Evolutionary conservation across 2,888 invertebrate genomes (phyloP), one percentile per base, ranked within the genome.

Genomic region (Uloborus plumipes): DNA sequence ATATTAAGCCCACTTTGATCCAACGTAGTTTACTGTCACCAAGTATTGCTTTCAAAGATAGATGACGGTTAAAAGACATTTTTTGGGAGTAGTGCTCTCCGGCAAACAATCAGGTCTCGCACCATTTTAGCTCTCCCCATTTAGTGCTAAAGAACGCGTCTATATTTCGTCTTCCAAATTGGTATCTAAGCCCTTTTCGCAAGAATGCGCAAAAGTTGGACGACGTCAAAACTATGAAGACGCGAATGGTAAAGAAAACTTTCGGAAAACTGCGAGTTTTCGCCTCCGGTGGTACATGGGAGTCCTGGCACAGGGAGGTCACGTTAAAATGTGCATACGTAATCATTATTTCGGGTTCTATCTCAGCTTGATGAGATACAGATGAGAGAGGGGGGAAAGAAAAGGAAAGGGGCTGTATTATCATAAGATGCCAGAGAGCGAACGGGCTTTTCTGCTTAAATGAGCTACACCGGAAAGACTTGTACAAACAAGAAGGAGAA

Each of bases 281-380:
- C 64, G 80, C 80, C 80, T 75, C 74, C 81, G 79, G 79, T 79
- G 65, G 53, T 55, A 61, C 59, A 47, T 26, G 59, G n/a, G 9
- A n/a, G n/a, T 31, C 31, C 18, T 53, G 39, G 22, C 31, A 26
- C 20, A 51, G 47, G 26, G 53, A 67, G 77, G 77, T 71, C 75
- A 82, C 81, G 81, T 82, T 82, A 82, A 82, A 82, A 82, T 82
- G 81, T 82, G 76, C 81, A 82, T 82, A 82, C 66, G 76, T 82
- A 82, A 82, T 82, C 81, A 82, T 82, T 82, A 82, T 82, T 82
- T 82, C 75, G 71, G 69, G 75, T 82, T 71, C 71, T 82, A 75
- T 71, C 71, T 76, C 65, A 50, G 31, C 71, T 62, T 82, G 81
- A 82, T 82, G 81, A 82, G 81, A 82, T 82, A 82, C 75, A 65